phyloP scores from a whole-genome alignment of 2,113 vertebrate species.

The Petrocephalus microphthalmus region DNA sequence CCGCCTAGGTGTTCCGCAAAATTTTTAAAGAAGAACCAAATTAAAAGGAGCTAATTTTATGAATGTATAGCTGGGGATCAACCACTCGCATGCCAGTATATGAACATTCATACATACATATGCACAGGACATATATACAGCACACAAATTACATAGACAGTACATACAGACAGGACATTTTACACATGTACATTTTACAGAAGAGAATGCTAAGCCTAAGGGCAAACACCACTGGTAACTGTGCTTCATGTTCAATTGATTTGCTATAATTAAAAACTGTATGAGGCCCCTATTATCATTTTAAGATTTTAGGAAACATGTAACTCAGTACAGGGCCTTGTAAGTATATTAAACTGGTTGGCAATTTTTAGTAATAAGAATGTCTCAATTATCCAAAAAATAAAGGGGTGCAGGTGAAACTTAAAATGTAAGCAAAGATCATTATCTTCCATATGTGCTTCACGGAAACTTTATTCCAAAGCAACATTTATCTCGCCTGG shows the following conservation, averaged over 20 bases:
- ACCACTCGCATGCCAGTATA: neutral
- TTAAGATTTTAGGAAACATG: neutral
- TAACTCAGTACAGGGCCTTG: neutral
- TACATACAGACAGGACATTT: neutral
- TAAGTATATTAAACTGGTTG: neutral
- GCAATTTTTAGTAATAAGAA: neutral
- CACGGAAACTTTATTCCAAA: neutral
- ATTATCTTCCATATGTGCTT: neutral
- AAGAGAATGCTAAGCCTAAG: neutral
- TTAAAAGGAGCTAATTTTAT: neutral
- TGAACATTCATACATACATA: neutral
- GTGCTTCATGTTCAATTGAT: neutral
- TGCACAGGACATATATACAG: neutral
- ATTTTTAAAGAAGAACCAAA: neutral
- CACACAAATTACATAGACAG: neutral
- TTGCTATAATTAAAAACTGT: neutral
- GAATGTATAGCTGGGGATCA: slow-evolving; percentile 5
- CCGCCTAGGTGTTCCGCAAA: neutral
- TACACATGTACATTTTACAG: neutral
- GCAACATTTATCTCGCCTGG: neutral
- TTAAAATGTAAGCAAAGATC: neutral
- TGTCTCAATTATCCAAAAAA: neutral
- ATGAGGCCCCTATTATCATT: neutral
- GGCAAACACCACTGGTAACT: neutral
- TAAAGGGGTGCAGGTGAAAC: neutral